These are phyloP conservation scores for Argynnis bischoffii DNA, from an alignment of 2,888 invertebrate genomes.

Conservation along the genomic window DNA sequence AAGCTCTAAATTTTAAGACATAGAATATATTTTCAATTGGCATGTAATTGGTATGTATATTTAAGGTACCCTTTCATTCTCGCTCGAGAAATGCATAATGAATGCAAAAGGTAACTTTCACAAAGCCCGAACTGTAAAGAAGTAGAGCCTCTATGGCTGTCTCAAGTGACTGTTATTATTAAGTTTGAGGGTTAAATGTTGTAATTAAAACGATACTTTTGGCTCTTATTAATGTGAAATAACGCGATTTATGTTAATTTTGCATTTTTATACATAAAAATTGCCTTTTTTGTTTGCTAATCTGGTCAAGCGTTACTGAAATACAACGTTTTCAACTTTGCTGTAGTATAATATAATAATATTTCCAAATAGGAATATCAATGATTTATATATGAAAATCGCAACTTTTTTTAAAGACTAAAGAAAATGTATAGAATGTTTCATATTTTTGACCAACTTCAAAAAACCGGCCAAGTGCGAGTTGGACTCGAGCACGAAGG, in stretches of 20 bases:
- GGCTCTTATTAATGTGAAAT: background rate
- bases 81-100: conserved; percentile 31
- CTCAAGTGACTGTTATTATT: conserved; percentile 35
- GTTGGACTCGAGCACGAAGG: too few relatives aligned
- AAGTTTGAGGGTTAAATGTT: conserved; percentile 33
- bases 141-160: conserved; percentile 34
- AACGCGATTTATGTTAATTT: conserved; percentile 1
- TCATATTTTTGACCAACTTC: too few relatives aligned
- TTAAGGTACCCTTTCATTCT: conserved; percentile 13
- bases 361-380: too few relatives aligned
- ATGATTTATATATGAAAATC: too few relatives aligned
- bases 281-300: background rate
- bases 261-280: background rate
- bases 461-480: too few relatives aligned
- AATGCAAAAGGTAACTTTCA: conserved; percentile 35
- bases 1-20: background rate
- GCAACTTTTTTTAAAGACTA: too few relatives aligned
- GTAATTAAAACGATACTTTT: conserved; percentile 35
- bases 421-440: too few relatives aligned
- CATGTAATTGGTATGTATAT: background rate
- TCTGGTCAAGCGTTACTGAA: background rate
- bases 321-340: too few relatives aligned
- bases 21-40: conserved; percentile 5
- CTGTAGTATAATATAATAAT: too few relatives aligned
- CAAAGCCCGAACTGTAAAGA: conserved; percentile 31